Base-by-base conservation (phyloP, 2,888 invertebrate species). In the Netelia virgata region DNA sequence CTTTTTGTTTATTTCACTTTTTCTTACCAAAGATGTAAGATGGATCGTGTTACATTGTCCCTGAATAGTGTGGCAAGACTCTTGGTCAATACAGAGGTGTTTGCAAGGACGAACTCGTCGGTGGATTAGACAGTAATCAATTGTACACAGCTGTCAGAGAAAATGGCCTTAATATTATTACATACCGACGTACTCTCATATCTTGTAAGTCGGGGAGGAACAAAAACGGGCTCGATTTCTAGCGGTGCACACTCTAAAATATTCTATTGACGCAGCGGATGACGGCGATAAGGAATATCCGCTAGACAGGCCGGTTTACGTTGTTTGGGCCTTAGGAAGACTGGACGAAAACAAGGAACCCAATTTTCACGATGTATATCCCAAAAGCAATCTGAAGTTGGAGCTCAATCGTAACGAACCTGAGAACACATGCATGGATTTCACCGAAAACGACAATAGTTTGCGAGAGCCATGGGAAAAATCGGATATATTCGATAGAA, bases 71-170 rank as follows among this genome's bases (percentile, higher is more conserved):
- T 91, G 97, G 97, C 63, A 97, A 97, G 94, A 97, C 98, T 82
- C 94, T 98, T 89, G 98, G 97, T 1, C 96, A 96, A 89, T 97
- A 97, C 93, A 97, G 95, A 92, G 98, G 98, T 55, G 98, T 98
- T 53, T 98, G 98, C 89, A 96, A 96, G 86, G 98, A 98, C 93
- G 96, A 96, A 82, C 93, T 96, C n/a, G 95, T 98, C 1, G 98
- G 97, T 41, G 97, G 97, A 0, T 95, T 96, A 87, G 97, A 98
- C 91, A 97, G 96, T 92, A 97, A 97, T 92, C 98, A 98, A 94
- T 94, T 98, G 89, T 96, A 96, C 92, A 96, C 96, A 1, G 96
- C 96, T 64, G 94, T 95, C 1, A 95, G 97, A 87, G 96, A 96
- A 88, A 95, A 96, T 93, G 97, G 97, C 0, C 95, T 98, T 87